Evolutionary conservation across 2,797 vertebrate genomes (phyloP).

Genomic region (Platyrinchus mystaceus): DNA sequence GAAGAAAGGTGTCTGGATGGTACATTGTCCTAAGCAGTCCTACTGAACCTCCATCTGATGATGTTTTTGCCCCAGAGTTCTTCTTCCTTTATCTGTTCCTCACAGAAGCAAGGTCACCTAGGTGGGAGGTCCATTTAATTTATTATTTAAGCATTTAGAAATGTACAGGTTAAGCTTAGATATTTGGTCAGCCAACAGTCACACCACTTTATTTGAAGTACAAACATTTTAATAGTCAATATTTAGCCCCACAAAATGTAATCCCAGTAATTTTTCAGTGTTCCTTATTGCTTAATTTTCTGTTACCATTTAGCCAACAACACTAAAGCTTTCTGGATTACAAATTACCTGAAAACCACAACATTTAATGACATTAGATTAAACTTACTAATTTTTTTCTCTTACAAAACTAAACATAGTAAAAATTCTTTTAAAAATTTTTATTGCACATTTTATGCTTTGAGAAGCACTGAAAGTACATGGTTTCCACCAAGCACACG

Average conservation of each 20-base stretch:
- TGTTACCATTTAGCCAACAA: slow-evolving; percentile 11
- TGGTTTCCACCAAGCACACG: slow-evolving; percentile 48
- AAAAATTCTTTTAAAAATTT: slow-evolving; percentile 49
- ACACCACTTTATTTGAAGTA: slow-evolving; percentile 12
- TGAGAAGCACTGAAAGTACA: slow-evolving; percentile 45
- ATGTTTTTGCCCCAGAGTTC: background rate
- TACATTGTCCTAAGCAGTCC: background rate
- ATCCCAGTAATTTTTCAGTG: slow-evolving; percentile 30
- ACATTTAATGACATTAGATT: slow-evolving; percentile 65
- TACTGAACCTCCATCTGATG: background rate
- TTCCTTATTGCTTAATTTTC: slow-evolving; percentile 36
- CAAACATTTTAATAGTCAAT: slow-evolving; percentile 38
- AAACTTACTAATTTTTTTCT: slow-evolving; percentile 39
- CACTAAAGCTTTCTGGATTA: slow-evolving; percentile 62
- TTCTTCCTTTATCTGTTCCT: background rate
- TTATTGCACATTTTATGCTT: slow-evolving; percentile 67
- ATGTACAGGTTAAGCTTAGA: background rate
- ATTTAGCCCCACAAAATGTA: slow-evolving; percentile 34
- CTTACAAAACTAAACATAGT: slow-evolving; percentile 53
- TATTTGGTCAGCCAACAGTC: slow-evolving; percentile 3
- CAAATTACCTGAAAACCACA: slow-evolving; percentile 70
- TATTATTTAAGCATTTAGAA: background rate
- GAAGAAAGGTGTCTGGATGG: background rate
- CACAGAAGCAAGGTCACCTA: background rate
- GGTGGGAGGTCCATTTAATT: slow-evolving; percentile 29